Evolutionary conservation across 2,797 vertebrate species (phyloP), one percentile per base, ranked within the genome.

Genomic region (Petrocephalus schoutedeni): DNA sequence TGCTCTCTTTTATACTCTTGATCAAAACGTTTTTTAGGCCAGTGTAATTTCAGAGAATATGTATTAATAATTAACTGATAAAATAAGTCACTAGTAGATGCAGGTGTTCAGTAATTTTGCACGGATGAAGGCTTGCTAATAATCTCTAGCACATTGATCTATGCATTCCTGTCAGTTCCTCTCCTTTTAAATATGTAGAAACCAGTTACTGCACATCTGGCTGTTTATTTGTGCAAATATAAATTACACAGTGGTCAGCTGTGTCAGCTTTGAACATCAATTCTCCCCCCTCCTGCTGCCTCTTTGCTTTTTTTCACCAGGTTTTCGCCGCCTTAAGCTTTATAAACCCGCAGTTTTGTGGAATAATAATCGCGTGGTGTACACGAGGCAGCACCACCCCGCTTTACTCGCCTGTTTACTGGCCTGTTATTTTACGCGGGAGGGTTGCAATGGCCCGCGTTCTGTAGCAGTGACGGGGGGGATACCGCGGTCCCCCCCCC

Each of bases 51-150:
- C 16, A 59, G 8, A 56, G 23, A 58, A 58, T 54, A 5, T 58
- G 54, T 36, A 56, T 58, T 51, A 83, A 51, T 16, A 45, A 54
- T 83, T 83, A 51, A 28, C 49, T 56, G 84, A 14, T 85, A 58
- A 85, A 85, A 57, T 85, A 53, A 56, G 28, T 85, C 54, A 19
- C 54, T 74, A 45, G 45, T 21, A 36, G 21, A 87, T 56, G 56
- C 84, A 59, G 84, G 84, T 86, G 84, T 86, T 86, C 12, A n/a
- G 84, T 86, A 86, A 86, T 58, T 85, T 86, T 36, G 84, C 56
- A 41, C 56, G 36, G 84, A 58, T 86, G 56, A 86, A 86, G 84
- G 21, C 36, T 41, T 59, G 54, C 54, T 86, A 86, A 86, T 58
- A 45, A 59, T 58, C 80, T 58, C 19, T 6, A 32, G 84, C 54